These are phyloP conservation scores for Forbesichthys papilliferus DNA, from an alignment of 2,113 vertebrate genomes.

Conservation along the genomic window DNA sequence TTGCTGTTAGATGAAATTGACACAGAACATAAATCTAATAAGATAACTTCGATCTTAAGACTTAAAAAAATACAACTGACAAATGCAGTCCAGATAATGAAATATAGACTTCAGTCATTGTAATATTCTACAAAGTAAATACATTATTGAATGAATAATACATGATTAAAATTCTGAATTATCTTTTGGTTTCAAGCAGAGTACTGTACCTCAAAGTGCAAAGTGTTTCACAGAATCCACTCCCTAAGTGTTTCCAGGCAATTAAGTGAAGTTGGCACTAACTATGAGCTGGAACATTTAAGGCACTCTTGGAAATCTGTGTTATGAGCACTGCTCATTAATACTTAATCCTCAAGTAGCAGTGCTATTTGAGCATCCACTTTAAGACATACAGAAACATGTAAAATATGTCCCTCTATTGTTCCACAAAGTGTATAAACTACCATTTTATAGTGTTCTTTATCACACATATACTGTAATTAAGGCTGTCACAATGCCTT, in stretches of 20 bases:
- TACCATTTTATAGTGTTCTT: too few relatives aligned
- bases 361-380: slow-evolving; percentile 2
- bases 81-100: not conserved
- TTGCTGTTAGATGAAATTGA: not conserved
- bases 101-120: slow-evolving; percentile 12
- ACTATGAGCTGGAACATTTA: slow-evolving; percentile 2
- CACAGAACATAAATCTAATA: not conserved
- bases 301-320: slow-evolving; percentile 39
- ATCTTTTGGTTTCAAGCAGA: slow-evolving; percentile 28
- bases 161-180: slow-evolving; percentile 33
- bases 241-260: slow-evolving; percentile 7
- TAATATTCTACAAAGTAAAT: not conserved
- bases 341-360: too few relatives aligned
- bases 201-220: slow-evolving; percentile 52
- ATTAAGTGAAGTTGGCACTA: not conserved
- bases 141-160: slow-evolving; percentile 39
- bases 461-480: too few relatives aligned
- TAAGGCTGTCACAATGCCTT: too few relatives aligned
- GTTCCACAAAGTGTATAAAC: too few relatives aligned
- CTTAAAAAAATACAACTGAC: not conserved
- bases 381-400: not conserved
- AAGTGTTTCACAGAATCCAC: slow-evolving; percentile 26
- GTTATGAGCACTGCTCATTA: not conserved
- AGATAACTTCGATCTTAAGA: not conserved
- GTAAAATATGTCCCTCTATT: too few relatives aligned